These are phyloP conservation scores for Nemopilema nomurai DNA, from an alignment of 30 jellyfish, hydroid and myxozoan species.

Conservation along the genomic window DNA sequence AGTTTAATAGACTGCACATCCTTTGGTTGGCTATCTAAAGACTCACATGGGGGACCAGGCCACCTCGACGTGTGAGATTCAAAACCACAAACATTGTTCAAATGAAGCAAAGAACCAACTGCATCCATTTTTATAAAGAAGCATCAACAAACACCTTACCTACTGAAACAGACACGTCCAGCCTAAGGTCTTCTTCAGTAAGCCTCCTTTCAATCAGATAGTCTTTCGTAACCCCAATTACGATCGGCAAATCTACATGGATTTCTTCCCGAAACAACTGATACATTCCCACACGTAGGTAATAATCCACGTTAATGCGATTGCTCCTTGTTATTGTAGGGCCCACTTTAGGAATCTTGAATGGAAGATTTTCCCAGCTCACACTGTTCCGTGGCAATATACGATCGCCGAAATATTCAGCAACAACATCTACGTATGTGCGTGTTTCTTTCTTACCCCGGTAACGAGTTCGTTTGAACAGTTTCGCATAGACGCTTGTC, in stretches of 20 bases:
- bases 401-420: conserved; percentile 77
- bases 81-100: too few relatives aligned
- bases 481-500: conserved; percentile 93
- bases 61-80: too few relatives aligned
- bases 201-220: conserved; percentile 21
- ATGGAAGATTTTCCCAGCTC: conserved; percentile 71
- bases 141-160: conserved; percentile 19
- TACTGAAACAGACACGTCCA: conserved; percentile 25
- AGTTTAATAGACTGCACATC: too few relatives aligned
- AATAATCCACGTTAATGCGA: conserved; percentile 82
- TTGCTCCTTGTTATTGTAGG: conserved; percentile 83
- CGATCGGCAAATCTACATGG: conserved; percentile 94
- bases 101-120: too few relatives aligned
- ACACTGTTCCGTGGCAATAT: conserved; percentile 55
- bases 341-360: conserved; percentile 78
- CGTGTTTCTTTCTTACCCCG: conserved; percentile 62
- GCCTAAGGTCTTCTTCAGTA: conserved; percentile 6
- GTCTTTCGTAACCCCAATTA: conserved; percentile 71
- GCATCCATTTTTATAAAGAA: background rate
- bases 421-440: conserved; percentile 65
- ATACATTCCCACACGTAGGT: conserved; percentile 96
- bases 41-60: too few relatives aligned
- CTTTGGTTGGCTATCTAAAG: too few relatives aligned
- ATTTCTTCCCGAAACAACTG: conserved; percentile 87
- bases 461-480: conserved; percentile 86